Evolutionary conservation across 2,113 vertebrate genomes (phyloP), one percentile per base, ranked within the genome.

Genomic region (Trogon melanurus): DNA sequence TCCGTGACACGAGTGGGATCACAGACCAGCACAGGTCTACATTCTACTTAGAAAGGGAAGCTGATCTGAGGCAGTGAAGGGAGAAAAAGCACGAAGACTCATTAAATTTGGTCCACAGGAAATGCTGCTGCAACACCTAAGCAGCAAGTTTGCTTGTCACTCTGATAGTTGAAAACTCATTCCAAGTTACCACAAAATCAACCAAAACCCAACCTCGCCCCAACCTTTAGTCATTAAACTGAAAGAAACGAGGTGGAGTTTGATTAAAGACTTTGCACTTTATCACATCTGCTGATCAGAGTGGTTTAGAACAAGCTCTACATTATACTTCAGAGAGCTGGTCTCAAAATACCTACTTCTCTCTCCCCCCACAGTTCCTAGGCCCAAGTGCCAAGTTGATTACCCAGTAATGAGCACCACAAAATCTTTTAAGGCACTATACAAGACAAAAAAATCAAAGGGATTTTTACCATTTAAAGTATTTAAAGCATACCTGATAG

Each of bases 401-500:
- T 22, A 50, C 13, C 12, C 38, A 88, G 47, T 15, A 32, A 88
- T 34, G 57, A 72, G 41, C 48, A 70, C 4, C 38, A 81, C 19
- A 47, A 21, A 81, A 61, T 30, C n/a, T 48, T 66, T 75, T 27
- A 75, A 84, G 36, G 38, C 27, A 72, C 5, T 0, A 3, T 11
- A 32, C 5, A 72, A 85, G 36, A 71, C 21, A 61, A 78, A 71
- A 71, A 23, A 32, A 84, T 58, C 19, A 61, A 41, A 87, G 7
- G 8, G 29, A 66, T 51, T 75, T 67, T 64, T 57, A 58, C 41
- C 50, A 57, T 61, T 86, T 60, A 76, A 18, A 70, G 41, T 41
- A 41, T 41, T 41, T 41, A 12, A 91, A 83, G 9, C 51, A 79
- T 98, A 99, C 99, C 99, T 99, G 99, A 91, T 99, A 99, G 93